These are phyloP conservation scores for Eurois occulta DNA, from an alignment of 2,888 invertebrate genomes.

Conservation along the genomic window DNA sequence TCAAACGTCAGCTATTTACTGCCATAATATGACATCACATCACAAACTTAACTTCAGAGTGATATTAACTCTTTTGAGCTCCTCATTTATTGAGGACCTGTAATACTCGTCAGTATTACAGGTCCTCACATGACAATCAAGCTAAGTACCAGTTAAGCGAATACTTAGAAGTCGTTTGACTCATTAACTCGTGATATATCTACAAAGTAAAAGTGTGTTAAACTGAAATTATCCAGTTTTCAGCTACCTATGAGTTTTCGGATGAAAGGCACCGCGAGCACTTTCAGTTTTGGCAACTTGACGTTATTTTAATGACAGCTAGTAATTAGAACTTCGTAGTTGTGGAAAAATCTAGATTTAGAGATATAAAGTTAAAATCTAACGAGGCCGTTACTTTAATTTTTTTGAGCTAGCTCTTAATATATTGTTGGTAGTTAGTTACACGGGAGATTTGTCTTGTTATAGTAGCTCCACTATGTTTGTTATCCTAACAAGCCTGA, in stretches of 20 bases:
- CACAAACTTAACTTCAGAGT: neutral
- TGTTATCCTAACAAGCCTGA: neutral
- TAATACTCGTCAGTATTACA: neutral
- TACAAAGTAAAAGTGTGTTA: conserved; percentile 15
- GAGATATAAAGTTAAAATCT: neutral
- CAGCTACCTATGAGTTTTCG: neutral
- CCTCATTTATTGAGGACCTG: too few relatives aligned
- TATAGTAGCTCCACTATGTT: neutral
- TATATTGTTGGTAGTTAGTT: neutral
- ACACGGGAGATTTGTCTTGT: too few relatives aligned
- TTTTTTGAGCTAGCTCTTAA: neutral
- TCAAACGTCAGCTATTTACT: neutral
- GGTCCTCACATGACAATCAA: conserved; percentile 6
- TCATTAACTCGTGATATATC: neutral
- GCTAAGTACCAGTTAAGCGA: neutral
- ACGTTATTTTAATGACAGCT: conserved; percentile 18
- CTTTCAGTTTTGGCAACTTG: conserved; percentile 36
- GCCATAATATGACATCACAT: neutral
- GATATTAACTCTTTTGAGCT: neutral
- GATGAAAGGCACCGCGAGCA: conserved; percentile 9
- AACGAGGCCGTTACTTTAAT: too few relatives aligned
- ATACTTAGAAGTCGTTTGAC: neutral
- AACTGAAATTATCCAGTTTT: conserved; percentile 6
- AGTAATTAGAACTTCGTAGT: conserved; percentile 13
- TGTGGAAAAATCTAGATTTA: neutral